Evolutionary conservation across 2,888 invertebrate species (phyloP).

Genomic region (Ellobium chinense): DNA sequence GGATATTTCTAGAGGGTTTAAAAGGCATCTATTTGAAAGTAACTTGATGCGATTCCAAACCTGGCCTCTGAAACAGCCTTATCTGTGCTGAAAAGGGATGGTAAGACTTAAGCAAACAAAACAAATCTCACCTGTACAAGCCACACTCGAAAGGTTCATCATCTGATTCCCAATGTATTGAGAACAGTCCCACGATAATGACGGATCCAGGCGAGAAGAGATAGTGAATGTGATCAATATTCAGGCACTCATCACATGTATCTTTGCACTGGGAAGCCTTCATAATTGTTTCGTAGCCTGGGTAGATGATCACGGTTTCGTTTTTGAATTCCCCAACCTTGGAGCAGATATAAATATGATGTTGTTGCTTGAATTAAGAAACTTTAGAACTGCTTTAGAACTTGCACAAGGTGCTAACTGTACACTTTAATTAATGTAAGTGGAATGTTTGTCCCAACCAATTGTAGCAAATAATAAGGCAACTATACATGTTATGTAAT

Average conservation of each 20-base stretch:
- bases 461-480: too few relatives aligned
- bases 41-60: too few relatives aligned
- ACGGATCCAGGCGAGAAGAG: conserved; percentile 59
- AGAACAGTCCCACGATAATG: conserved; percentile 64
- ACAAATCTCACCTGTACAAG: conserved; percentile 32
- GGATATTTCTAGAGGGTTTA: too few relatives aligned
- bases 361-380: too few relatives aligned
- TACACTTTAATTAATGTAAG: too few relatives aligned
- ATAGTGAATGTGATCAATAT: conserved; percentile 49
- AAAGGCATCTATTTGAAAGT: background rate
- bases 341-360: background rate
- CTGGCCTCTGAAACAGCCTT: too few relatives aligned
- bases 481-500: too few relatives aligned
- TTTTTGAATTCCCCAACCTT: conserved; percentile 28
- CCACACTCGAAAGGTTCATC: conserved; percentile 52
- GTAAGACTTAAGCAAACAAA: background rate
- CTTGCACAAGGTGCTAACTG: too few relatives aligned
- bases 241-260: conserved; percentile 53
- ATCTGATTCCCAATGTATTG: conserved; percentile 58
- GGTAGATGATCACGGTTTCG: background rate
- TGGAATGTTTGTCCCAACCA: too few relatives aligned
- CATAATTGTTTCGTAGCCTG: background rate
- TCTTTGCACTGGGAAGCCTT: conserved; percentile 49
- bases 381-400: too few relatives aligned
- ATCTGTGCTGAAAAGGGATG: too few relatives aligned